Percentiles rank a stretch among this genome's conserved stretches.
phyloP scores from a whole-genome alignment of 2,797 vertebrate genomes.

The Danio jaintianensis region DNA sequence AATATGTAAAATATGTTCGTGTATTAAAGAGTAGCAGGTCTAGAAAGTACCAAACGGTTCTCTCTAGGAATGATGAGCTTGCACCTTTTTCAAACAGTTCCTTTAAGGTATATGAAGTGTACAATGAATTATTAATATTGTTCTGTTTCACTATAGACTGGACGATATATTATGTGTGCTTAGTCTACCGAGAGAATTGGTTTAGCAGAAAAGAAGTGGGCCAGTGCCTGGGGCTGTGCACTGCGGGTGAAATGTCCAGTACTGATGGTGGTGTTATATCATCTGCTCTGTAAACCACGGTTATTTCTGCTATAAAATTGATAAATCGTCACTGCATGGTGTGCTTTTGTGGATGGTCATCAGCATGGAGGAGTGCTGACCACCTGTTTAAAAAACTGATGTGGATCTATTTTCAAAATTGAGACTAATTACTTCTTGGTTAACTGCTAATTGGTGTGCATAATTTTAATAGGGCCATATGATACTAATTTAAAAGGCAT shows the following conservation, averaged over 20 bases:
- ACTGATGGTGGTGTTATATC: not conserved
- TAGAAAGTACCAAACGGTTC: not conserved
- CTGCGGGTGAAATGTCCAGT: not conserved
- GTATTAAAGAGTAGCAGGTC: too few species aligned
- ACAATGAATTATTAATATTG: conserved; percentile 39
- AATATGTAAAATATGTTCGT: too few species aligned
- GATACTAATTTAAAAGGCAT: too few species aligned
- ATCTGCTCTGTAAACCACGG: not conserved
- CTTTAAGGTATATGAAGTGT: conserved; percentile 11
- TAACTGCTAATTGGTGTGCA: not conserved
- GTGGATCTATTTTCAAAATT: not conserved
- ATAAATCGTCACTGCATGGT: not conserved
- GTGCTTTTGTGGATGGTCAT: not conserved
- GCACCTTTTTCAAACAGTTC: not conserved
- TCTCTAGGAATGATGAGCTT: not conserved
- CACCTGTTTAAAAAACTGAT: too few species aligned
- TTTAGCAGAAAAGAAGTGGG: conserved; percentile 26
- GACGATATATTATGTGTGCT: not conserved
- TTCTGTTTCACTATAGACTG: conserved; percentile 3
- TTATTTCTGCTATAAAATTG: not conserved
- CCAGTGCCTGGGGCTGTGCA: not conserved
- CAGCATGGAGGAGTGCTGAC: too few species aligned
- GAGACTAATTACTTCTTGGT: not conserved
- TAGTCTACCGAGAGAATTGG: conserved; percentile 3
- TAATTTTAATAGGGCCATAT: not conserved